phyloP scores from a whole-genome alignment of 2,888 invertebrate genomes.

The Scelioninae gen. 1 region DNA sequence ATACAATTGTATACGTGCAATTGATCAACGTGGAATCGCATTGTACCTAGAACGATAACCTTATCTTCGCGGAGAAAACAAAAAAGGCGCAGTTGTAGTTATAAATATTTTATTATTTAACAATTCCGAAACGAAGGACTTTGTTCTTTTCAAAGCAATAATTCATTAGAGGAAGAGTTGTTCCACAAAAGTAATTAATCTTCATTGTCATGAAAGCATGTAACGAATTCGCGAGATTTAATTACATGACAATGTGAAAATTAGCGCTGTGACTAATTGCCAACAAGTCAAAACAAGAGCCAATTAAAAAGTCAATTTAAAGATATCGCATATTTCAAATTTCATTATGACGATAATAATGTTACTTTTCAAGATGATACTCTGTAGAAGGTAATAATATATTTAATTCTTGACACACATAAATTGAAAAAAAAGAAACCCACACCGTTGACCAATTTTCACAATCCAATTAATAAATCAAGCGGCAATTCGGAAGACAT shows the following conservation, averaged over 20 bases:
- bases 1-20: too few species aligned
- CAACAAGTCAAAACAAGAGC: conserved; percentile 32
- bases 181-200: conserved; percentile 43
- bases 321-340: neutral
- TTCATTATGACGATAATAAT: conserved; percentile 15
- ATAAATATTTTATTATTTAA: too few species aligned
- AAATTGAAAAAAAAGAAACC: neutral
- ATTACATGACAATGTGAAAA: conserved; percentile 64
- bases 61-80: too few species aligned
- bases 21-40: too few species aligned
- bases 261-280: conserved; percentile 59
- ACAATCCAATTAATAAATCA: conserved; percentile 47
- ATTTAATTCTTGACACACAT: too few species aligned
- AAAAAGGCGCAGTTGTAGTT: too few species aligned
- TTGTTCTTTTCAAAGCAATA: too few species aligned
- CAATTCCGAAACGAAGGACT: too few species aligned
- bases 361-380: too few species aligned
- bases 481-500: conserved; percentile 28
- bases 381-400: too few species aligned
- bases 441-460: conserved; percentile 26
- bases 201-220: conserved; percentile 50
- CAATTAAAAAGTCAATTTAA: conserved; percentile 51
- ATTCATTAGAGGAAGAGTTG: conserved; percentile 36
- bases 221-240: conserved; percentile 57
- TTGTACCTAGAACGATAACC: too few species aligned